Evolutionary conservation across 2,113 vertebrate species (phyloP).

Genomic region (Symphodus melops): DNA sequence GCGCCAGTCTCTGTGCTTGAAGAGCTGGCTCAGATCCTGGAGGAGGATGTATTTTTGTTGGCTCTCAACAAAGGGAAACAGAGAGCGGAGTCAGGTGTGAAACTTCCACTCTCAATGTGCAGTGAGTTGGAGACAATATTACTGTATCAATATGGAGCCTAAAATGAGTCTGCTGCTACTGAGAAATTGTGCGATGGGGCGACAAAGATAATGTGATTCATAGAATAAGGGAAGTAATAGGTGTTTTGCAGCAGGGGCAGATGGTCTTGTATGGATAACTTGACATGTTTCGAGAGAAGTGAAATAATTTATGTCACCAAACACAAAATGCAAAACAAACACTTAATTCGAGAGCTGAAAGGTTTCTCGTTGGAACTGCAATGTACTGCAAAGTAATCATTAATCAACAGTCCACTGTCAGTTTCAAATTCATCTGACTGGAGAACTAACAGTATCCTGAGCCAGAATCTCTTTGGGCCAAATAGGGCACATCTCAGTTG

Average conservation of each 20-base stretch:
- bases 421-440: background rate
- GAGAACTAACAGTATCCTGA: slow-evolving; percentile 2
- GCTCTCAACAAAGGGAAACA: background rate
- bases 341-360: background rate
- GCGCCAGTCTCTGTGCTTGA: slow-evolving; percentile 20
- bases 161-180: background rate
- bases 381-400: background rate
- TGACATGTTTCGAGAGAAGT: background rate
- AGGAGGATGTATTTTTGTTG: slow-evolving; percentile 45
- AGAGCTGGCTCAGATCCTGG: slow-evolving; percentile 48
- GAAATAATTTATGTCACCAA: background rate
- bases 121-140: slow-evolving; percentile 3
- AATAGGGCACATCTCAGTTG: slow-evolving; percentile 44
- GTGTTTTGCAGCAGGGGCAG: too few relatives aligned
- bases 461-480: slow-evolving; percentile 28
- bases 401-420: background rate
- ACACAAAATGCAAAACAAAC: background rate
- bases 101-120: background rate
- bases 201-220: background rate
- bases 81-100: slow-evolving; percentile 31
- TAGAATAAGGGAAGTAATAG: background rate
- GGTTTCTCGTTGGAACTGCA: background rate
- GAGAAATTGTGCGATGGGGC: background rate
- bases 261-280: background rate
- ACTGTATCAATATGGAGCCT: slow-evolving; percentile 7